A percentile compares a stretch with the other conserved stretches of the same genome.
Conservation (phyloP, 2,113 vertebrate genomes). For the Poeciliopsis turrubarensis region DNA sequence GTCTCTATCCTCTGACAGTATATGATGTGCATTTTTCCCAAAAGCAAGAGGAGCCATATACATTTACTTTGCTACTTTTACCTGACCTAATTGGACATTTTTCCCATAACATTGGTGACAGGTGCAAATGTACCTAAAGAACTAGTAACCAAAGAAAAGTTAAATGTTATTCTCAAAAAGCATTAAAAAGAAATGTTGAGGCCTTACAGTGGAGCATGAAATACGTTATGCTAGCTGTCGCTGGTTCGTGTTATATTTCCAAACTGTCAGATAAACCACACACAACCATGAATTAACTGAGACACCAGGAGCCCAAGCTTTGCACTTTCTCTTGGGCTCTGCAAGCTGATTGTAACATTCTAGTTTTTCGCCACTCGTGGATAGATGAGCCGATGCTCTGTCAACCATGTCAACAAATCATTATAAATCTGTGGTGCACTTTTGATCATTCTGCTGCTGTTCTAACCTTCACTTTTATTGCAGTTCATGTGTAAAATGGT, state of each 20-base stretch:
- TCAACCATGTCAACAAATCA: constrained; percentile 51
- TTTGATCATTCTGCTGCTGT: constrained; percentile 41
- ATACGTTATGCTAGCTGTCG: constrained; percentile 27
- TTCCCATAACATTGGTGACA: constrained; percentile 59
- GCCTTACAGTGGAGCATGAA: constrained; percentile 21
- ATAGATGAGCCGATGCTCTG: constrained; percentile 39
- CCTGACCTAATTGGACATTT: constrained; percentile 79
- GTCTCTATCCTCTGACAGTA: constrained; percentile 70
- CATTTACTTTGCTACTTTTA: constrained; percentile 74
- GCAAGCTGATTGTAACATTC: constrained; percentile 26
- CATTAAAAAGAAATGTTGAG: constrained; percentile 18
- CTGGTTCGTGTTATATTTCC: constrained; percentile 43
- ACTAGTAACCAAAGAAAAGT: constrained; percentile 33
- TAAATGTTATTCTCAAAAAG: constrained; percentile 47
- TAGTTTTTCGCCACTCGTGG: constrained; percentile 16
- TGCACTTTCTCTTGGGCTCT: constrained; percentile 14
- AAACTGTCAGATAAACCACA: constrained; percentile 39
- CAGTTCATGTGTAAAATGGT: constrained; percentile 63
- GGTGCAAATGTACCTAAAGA: constrained; percentile 48
- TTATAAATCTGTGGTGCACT: constrained; percentile 35
- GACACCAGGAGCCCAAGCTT: constrained; percentile 14
- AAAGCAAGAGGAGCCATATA: constrained; percentile 70
- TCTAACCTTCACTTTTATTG: constrained; percentile 65
- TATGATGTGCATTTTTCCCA: constrained; percentile 58
- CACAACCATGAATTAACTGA: constrained; percentile 39